These are phyloP conservation scores for Cosmia trapezina DNA, from an alignment of 2,888 invertebrate species.

Conservation along the genomic window DNA sequence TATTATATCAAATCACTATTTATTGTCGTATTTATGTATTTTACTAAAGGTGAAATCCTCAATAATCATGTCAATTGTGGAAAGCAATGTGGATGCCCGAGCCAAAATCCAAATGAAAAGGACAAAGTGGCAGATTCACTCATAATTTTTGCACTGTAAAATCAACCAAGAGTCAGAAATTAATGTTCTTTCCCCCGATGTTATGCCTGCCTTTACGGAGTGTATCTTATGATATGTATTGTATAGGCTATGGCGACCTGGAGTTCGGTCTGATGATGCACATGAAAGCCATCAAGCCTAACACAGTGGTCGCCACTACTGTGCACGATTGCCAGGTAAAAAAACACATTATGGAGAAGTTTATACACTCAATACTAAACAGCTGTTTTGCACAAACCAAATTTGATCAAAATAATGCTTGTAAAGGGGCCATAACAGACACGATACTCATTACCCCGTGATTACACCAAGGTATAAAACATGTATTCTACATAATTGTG, in stretches of 20 bases:
- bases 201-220: background rate
- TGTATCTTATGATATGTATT: slow-evolving; percentile 51
- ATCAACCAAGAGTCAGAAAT: too few relatives aligned
- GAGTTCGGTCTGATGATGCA: slow-evolving; percentile 95
- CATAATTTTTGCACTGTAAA: too few relatives aligned
- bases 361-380: slow-evolving; percentile 7
- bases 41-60: too few relatives aligned
- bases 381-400: background rate
- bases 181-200: background rate
- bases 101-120: too few relatives aligned
- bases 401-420: background rate
- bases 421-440: background rate
- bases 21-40: too few relatives aligned
- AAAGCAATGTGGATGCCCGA: too few relatives aligned
- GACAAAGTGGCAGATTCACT: too few relatives aligned
- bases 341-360: slow-evolving; percentile 24
- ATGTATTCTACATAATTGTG: background rate
- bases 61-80: too few relatives aligned
- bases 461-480: background rate
- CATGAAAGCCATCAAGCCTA: slow-evolving; percentile 93
- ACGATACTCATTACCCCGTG: background rate
- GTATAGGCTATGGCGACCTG: slow-evolving; percentile 93
- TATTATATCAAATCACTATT: too few relatives aligned
- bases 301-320: slow-evolving; percentile 94
- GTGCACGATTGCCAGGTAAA: slow-evolving; percentile 96